Base-by-base conservation (phyloP, 2,888 invertebrate species). In the Salticus scenicus region DNA sequence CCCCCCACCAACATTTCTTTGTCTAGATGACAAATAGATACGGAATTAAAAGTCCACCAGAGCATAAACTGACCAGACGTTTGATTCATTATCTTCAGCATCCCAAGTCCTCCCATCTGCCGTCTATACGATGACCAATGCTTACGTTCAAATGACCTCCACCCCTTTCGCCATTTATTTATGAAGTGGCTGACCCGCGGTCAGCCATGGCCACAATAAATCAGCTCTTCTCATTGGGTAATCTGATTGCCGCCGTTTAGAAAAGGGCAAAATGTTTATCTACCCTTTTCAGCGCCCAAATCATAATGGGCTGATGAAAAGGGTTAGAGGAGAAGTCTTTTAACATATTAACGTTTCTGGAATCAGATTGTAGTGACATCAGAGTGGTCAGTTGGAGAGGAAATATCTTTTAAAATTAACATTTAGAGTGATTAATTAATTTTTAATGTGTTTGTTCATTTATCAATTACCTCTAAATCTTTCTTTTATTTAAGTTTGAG, bases 131-230 rank as follows among this genome's bases (percentile, higher is more conserved):
- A 5, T 57, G 57, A 57, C 57, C 57, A 57, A 57, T 57, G 57
- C 57, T 24, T 5, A 4, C 20, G 57, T 24, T 73, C 72, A 77
- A 84, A 84, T 78, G 83, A 77, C 76, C 71, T 31, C 82, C 37
- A 27, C 71, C 51, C 51, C 42, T 42, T 37, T 64, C 41, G 33
- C 37, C 41, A 74, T 79, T 85, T 79, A 85, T 85, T 85, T 85
- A 85, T 85, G 84, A 85, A 85, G 84, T 85, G 84, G 83, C 74
- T 79, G 78, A 79, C 78, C 84, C 70, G 74, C 63, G 83, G 83
- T 84, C 83, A 78, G 20, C 51, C 17, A n/a, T 47, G 42, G 27
- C 67, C 51, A 12, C 77, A n/a, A 83, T 84, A 84, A 84, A 84
- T 84, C 83, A 84, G 67, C n/a, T 10, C 28, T 17, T 33, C 24